phyloP scores from a whole-genome alignment of 64 coral and sea anemone species.

The Platygyra sinensis region DNA sequence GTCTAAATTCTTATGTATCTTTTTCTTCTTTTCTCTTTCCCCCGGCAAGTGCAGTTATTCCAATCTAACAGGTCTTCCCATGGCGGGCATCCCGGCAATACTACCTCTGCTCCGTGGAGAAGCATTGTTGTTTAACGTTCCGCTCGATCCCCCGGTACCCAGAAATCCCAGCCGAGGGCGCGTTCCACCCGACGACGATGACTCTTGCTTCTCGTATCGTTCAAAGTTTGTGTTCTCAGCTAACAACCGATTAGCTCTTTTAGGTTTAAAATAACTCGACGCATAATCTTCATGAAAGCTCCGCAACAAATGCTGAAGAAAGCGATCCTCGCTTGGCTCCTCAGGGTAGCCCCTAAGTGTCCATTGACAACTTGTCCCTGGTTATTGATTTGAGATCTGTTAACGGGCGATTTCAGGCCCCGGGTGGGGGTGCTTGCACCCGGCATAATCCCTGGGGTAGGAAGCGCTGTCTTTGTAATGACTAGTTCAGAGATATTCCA shows the following conservation, averaged over 20 bases:
- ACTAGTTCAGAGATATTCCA: constrained; percentile 88
- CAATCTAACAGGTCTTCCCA: constrained; percentile 50
- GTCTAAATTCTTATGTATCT: constrained; percentile 48
- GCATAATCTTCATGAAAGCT: constrained; percentile 75
- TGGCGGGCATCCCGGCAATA: neutral
- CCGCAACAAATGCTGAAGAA: constrained; percentile 73
- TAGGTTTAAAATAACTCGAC: constrained; percentile 88
- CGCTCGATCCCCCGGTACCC: neutral
- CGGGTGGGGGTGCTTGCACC: constrained; percentile 44
- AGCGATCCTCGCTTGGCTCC: constrained; percentile 75
- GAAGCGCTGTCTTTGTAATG: constrained; percentile 81
- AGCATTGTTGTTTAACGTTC: neutral
- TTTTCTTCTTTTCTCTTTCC: constrained; percentile 62
- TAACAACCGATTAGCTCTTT: constrained; percentile 85
- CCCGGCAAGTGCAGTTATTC: constrained; percentile 57
- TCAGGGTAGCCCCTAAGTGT: constrained; percentile 58
- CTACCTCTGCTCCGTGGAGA: constrained; percentile 25
- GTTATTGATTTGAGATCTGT: constrained; percentile 72
- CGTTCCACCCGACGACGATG: constrained; percentile 35
- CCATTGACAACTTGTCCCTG: constrained; percentile 85
- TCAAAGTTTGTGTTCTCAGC: constrained; percentile 68
- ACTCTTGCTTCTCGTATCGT: constrained; percentile 37
- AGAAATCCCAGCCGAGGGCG: constrained; percentile 28
- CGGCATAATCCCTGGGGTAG: constrained; percentile 84
- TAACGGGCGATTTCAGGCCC: constrained; percentile 66